These are phyloP conservation scores for Tenebrosternarchus preto DNA, from an alignment of 2,113 vertebrate genomes.

Conservation along the genomic window DNA sequence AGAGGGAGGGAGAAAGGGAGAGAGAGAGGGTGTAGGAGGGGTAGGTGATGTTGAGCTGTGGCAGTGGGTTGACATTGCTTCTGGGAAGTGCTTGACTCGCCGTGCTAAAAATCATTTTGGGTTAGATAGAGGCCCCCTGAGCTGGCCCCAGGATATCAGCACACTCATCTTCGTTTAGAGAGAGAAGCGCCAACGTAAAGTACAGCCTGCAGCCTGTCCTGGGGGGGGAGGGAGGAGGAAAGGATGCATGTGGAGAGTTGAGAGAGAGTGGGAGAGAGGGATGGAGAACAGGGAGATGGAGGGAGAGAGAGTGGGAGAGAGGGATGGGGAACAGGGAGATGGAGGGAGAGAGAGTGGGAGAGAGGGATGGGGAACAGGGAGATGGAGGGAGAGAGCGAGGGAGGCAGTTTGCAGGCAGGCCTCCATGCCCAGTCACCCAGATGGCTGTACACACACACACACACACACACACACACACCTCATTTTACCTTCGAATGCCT, in stretches of 20 bases:
- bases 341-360: constrained; percentile 33
- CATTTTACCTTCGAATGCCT: neutral
- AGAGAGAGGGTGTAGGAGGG: too few relatives aligned
- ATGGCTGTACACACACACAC: neutral
- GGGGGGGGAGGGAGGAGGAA: constrained; percentile 37
- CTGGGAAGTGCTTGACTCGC: constrained; percentile 88
- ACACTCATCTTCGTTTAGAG: constrained; percentile 83
- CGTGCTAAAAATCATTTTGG: constrained; percentile 85
- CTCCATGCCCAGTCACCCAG: constrained; percentile 17
- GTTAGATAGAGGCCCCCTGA: constrained; percentile 82
- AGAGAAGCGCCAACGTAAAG: constrained; percentile 70
- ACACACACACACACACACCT: too few relatives aligned
- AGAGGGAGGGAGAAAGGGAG: constrained; percentile 25
- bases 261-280: constrained; percentile 47
- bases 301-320: constrained; percentile 38
- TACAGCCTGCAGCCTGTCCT: constrained; percentile 74
- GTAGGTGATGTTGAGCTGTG: constrained; percentile 36
- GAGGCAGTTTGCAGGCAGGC: constrained; percentile 51
- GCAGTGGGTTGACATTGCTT: constrained; percentile 82
- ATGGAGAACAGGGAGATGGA: constrained; percentile 22
- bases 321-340: constrained; percentile 49
- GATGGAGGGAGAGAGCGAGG: constrained; percentile 34
- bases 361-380: constrained; percentile 48
- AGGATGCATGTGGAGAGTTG: constrained; percentile 27
- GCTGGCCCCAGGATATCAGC: constrained; percentile 81